Conservation (phyloP, 1,140 invertebrate species). For the Hycleus phaleratus region DNA sequence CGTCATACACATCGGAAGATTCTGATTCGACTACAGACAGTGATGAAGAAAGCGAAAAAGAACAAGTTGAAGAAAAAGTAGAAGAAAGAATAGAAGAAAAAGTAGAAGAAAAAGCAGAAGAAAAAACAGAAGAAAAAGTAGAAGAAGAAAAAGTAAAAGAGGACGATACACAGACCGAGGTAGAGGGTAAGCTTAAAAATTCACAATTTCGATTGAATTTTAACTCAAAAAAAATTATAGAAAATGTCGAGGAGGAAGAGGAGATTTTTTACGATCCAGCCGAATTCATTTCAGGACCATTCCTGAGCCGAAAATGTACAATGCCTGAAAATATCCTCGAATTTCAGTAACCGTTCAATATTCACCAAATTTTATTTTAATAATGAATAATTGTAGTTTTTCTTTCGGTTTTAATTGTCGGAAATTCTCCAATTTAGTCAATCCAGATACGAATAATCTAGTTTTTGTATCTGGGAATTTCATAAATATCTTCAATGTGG, state of each 20-base stretch:
- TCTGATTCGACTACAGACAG: no score
- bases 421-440: constrained; percentile 69
- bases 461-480: constrained; percentile 75
- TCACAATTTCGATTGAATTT: no score
- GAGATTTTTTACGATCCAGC: constrained; percentile 27
- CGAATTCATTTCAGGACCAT: constrained; percentile 36
- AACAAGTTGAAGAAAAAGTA: no score
- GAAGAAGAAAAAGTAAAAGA: no score
- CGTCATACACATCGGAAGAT: no score
- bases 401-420: constrained; percentile 84
- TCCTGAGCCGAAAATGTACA: constrained; percentile 27
- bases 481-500: constrained; percentile 66
- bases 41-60: no score
- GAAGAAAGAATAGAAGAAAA: no score
- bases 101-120: background rate
- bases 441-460: constrained; percentile 62
- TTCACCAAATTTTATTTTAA: background rate
- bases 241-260: constrained; percentile 23
- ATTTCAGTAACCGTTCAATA: constrained; percentile 34
- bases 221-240: constrained; percentile 19
- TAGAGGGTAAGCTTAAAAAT: no score
- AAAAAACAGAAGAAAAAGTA: constrained; percentile 11
- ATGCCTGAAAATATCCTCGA: constrained; percentile 35
- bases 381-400: constrained; percentile 47
- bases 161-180: no score